Base-by-base conservation (phyloP, 2,797 vertebrate species). In the Toxotes lorentzi region DNA sequence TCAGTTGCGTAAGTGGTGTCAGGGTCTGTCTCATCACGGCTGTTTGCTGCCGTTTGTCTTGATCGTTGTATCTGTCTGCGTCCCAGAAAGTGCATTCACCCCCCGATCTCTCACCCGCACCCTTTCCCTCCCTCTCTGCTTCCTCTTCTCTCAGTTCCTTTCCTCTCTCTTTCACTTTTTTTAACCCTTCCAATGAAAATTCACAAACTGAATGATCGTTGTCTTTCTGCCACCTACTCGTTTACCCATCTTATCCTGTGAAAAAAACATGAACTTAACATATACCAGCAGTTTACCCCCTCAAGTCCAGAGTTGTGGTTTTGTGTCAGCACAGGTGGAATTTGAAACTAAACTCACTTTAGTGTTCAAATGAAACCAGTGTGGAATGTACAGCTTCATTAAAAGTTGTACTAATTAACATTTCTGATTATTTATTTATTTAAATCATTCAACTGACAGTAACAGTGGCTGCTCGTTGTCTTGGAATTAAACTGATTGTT, bases 1-100 rank as follows among this genome's bases (percentile, higher is more conserved):
- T 83, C 38, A 73, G 34, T 27, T 70, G 51, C 54, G 35, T 60
- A 41, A 73, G 56, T 66, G 64, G 70, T 76, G 81, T 88, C 84
- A 70, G 62, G 63, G 60, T 84, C 53, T 14, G 70, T 60, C 70
- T 80, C 70, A 54, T 81, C 54, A 17, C 30, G 21, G 24, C 59
- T 79, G 63, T 79, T 81, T 69, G 66, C 61, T 12, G 2, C 59
- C 19, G 2, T 85, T 86, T 85, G 76, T 80, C 80, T 83, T 77
- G 57, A 89, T 78, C 72, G 61, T 64, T 62, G 21, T 40, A 38
- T 76, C 58, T 50, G 27, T 24, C 65, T 50, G 54, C 61, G 59
- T 78, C 53, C 69, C 27, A 7, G 3, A 69, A 30, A 30, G 27
- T 30, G 3, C 27, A 35, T 24, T 74, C 51, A 32, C 40, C n/a